A percentile compares a stretch with the other conserved stretches of the same genome.
phyloP scores from a whole-genome alignment of 1,140 invertebrate species.

The Reticulitermes speratus region DNA sequence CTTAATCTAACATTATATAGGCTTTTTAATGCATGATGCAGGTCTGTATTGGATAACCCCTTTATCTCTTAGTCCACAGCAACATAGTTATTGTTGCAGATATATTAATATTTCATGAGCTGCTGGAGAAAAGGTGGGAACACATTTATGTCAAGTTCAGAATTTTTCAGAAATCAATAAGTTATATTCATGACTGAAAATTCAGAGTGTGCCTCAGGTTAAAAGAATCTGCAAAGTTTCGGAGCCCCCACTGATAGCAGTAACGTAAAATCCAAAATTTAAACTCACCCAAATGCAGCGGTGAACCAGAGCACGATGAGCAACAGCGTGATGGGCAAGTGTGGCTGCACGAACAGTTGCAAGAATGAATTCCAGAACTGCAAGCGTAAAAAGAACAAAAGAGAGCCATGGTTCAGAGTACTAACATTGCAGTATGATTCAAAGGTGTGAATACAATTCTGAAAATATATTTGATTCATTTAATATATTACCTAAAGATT shows the following conservation, averaged over 20 bases:
- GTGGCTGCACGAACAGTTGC: conserved; percentile 45
- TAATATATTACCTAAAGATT: no score
- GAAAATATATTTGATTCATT: no score
- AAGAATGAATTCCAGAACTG: conserved; percentile 45
- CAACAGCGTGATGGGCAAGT: conserved; percentile 44
- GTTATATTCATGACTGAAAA: not conserved
- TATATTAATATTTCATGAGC: no score
- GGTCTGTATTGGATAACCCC: not conserved
- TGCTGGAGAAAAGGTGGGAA: no score
- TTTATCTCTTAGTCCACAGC: no score
- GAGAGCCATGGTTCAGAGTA: no score
- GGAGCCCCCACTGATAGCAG: not conserved
- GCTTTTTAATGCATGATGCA: no score
- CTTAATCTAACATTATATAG: not conserved
- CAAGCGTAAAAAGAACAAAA: not conserved
- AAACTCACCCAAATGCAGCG: conserved; percentile 52
- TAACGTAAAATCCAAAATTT: not conserved
- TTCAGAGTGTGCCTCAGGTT: not conserved
- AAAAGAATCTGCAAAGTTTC: no score
- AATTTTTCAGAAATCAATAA: conserved; percentile 8
- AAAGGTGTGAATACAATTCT: no score
- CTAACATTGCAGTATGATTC: no score
- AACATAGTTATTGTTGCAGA: no score
- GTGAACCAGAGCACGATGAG: conserved; percentile 50
- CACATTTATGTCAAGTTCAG: no score